These are phyloP conservation scores for Antheraea pernyi DNA, from an alignment of 1,140 invertebrate species.

Conservation along the genomic window DNA sequence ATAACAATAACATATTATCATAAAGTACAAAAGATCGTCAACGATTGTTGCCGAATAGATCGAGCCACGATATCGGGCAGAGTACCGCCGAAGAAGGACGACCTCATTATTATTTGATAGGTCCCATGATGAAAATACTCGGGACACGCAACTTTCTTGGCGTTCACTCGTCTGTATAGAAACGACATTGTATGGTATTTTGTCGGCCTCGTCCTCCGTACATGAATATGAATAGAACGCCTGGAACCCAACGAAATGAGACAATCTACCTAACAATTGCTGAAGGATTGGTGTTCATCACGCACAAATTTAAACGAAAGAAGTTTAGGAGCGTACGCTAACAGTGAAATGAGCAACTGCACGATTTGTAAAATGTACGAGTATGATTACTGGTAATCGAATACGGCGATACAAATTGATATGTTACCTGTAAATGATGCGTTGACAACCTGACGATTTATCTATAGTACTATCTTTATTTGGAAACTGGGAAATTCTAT, in stretches of 20 bases:
- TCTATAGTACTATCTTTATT: conserved; percentile 67
- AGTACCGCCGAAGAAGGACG: conserved; percentile 44
- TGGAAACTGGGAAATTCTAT: conserved; percentile 72
- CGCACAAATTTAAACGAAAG: conserved; percentile 55
- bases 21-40: conserved; percentile 57
- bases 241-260: conserved; percentile 40
- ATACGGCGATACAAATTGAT: conserved; percentile 57
- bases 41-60: conserved; percentile 52
- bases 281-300: conserved; percentile 70
- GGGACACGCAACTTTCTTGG: conserved; percentile 68
- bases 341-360: not conserved
- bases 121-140: conserved; percentile 65
- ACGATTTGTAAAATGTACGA: conserved; percentile 19
- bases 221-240: conserved; percentile 65
- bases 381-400: conserved; percentile 39
- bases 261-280: conserved; percentile 57
- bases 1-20: conserved; percentile 44
- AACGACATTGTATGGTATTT: conserved; percentile 63
- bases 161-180: conserved; percentile 66
- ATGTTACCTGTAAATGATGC: conserved; percentile 53
- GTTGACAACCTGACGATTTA: conserved; percentile 55
- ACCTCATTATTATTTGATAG: conserved; percentile 72
- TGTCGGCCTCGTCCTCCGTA: conserved; percentile 45
- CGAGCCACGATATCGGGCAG: conserved; percentile 45
- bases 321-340: conserved; percentile 21